Evolutionary conservation across 1,140 invertebrate genomes (phyloP), one percentile per base, ranked within the genome.

Genomic region (Chironomus striatipennis): DNA sequence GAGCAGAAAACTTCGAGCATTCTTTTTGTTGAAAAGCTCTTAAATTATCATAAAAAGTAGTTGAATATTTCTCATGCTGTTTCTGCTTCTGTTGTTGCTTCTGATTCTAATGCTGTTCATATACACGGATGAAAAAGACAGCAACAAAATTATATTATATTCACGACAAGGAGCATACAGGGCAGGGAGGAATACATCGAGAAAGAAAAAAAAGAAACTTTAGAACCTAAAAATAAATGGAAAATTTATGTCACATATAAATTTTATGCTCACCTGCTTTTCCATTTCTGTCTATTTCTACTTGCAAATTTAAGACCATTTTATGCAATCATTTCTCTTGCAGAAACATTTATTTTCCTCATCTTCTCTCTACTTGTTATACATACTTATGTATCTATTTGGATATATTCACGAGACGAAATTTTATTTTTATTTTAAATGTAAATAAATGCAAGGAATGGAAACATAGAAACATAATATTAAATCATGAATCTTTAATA

Each of bases 241-340:
- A 57, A 57, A 57, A 57, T 57, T 57, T 57, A 57, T 57, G 47
- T 57, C 47, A 57, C 47, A 57, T 57, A 57, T 57, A 57, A 57
- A 57, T 57, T 57, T 57, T 57, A 57, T 57, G 47, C n/a, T 57
- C 47, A 57, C 47, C 47, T 57, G 47, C 12, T 57, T 57, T 57
- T 15, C 47, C 47, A 57, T 15, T 57, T 57, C 47, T 57, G 47
- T 57, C 47, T 57, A 57, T 57, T 57, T 57, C 47, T 12, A 15
- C 47, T 57, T 57, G 47, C 47, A 57, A n/a, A 57, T 57, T 57
- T 57, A 57, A 57, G 47, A 57, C 47, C 47, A 57, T 57, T 57
- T 57, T 57, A 57, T 57, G 47, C 47, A 57, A 57, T 57, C 47
- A 57, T 57, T 57, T 57, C 47, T 57, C 8, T 57, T 57, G 47